Evolutionary conservation across 2,797 vertebrate genomes (phyloP).

Genomic region (Silurus aristotelis): DNA sequence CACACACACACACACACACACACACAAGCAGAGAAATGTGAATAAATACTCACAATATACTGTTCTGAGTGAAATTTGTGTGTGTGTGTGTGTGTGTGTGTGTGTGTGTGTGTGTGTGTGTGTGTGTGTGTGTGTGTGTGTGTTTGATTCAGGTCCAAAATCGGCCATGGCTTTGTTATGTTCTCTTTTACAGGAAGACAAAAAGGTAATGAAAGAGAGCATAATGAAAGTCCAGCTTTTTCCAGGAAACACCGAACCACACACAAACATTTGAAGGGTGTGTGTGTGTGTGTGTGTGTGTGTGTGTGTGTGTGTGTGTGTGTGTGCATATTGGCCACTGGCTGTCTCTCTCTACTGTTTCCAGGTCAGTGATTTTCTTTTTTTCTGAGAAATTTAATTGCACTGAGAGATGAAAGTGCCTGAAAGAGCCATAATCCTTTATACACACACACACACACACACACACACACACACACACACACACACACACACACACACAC

Average conservation of each 20-base stretch:
- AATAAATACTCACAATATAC: neutral
- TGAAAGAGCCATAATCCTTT: conserved; percentile 22
- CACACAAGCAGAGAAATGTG: neutral
- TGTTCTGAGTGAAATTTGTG: no score
- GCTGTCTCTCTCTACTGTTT: conserved; percentile 55
- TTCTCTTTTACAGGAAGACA: conserved; percentile 43
- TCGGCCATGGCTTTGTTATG: conserved; percentile 24
- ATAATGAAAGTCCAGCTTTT: conserved; percentile 48
- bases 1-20: conserved; percentile 15
- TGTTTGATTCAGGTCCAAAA: conserved; percentile 21
- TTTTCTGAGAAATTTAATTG: conserved; percentile 55
- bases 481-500: neutral
- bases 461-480: no score
- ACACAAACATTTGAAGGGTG: conserved; percentile 6
- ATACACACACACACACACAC: no score
- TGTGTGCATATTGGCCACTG: conserved; percentile 33
- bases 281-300: conserved; percentile 18
- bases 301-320: neutral
- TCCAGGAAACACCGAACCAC: conserved; percentile 22
- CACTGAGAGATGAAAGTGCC: conserved; percentile 39
- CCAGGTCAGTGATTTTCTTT: conserved; percentile 62
- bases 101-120: neutral
- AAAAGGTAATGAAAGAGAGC: conserved; percentile 41
- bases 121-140: neutral
- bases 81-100: neutral